Evolutionary conservation across 2,888 invertebrate species (phyloP), one percentile per base, ranked within the genome.

Genomic region (Lycaena phlaeas): DNA sequence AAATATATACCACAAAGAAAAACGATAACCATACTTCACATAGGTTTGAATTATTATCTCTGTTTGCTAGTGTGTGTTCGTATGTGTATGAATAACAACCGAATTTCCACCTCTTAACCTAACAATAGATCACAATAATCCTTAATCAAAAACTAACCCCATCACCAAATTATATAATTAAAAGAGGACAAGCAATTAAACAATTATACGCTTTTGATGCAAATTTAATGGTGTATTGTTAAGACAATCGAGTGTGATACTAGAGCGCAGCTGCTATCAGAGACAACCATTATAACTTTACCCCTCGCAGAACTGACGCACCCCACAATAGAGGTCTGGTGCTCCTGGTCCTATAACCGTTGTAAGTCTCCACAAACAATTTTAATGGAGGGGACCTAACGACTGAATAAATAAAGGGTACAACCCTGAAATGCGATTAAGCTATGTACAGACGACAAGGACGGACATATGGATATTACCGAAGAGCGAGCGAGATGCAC

Each of bases 341-440:
- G 49, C 49, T 51, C 44, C 58, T 66, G 69, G 76, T 55, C 56
- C 61, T 55, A 68, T 68, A 66, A 68, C 66, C 66, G 64, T 61
- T 64, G 62, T 69, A 72, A 73, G 59, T 68, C 69, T 66, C 71
- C 64, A 51, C 77, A 77, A 77, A 81, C 78, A 79, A 75, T 54
- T 71, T 65, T 75, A 70, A 77, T 74, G 65, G 64, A 65, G 64
- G 71, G 74, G 48, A 59, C 56, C 56, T 59, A 68, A 57, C 55
- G 54, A 48, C 76, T 72, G 70, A 78, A 79, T 81, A 81, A 82
- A 81, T 79, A 81, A 59, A 59, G 70, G 72, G 69, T 56, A 59
- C 66, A 64, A 65, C 68, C 76, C 72, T 70, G 56, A 77, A 81
- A 82, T 74, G 64, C 81, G 81, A 82, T 84, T 82, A 84, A 82